These are phyloP conservation scores for Promerops cafer DNA, from an alignment of 2,113 vertebrate genomes.

Conservation along the genomic window DNA sequence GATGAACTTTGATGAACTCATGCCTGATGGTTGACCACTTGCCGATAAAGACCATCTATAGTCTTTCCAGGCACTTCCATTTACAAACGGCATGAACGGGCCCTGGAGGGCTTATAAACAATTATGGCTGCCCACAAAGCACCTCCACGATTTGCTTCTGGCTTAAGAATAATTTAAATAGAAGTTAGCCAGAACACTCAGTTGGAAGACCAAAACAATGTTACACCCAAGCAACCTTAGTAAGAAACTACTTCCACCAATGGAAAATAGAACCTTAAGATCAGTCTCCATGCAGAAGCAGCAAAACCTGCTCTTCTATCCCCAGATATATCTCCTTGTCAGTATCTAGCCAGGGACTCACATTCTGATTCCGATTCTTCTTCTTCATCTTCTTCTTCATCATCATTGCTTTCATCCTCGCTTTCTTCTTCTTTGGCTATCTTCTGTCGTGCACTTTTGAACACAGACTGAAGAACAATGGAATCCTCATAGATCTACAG, in stretches of 20 bases:
- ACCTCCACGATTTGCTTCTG: not conserved
- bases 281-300: not conserved
- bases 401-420: slow-evolving; percentile 87
- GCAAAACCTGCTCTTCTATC: not conserved
- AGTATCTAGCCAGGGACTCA: slow-evolving; percentile 44
- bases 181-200: not conserved
- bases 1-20: not conserved
- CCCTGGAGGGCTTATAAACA: not conserved
- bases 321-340: not conserved
- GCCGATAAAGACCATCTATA: not conserved
- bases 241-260: not conserved
- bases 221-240: not conserved
- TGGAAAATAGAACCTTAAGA: not conserved
- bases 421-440: slow-evolving; percentile 95
- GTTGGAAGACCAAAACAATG: not conserved
- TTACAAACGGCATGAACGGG: not conserved
- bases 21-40: not conserved
- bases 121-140: not conserved
- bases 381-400: slow-evolving; percentile 86
- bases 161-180: not conserved
- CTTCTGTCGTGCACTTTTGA: slow-evolving; percentile 95
- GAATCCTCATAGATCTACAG: slow-evolving; percentile 96
- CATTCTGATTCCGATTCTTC: slow-evolving; percentile 87
- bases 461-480: slow-evolving; percentile 96
- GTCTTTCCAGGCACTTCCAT: not conserved